phyloP scores from a whole-genome alignment of 2,888 invertebrate species.

The Pemphredon lugubris region DNA sequence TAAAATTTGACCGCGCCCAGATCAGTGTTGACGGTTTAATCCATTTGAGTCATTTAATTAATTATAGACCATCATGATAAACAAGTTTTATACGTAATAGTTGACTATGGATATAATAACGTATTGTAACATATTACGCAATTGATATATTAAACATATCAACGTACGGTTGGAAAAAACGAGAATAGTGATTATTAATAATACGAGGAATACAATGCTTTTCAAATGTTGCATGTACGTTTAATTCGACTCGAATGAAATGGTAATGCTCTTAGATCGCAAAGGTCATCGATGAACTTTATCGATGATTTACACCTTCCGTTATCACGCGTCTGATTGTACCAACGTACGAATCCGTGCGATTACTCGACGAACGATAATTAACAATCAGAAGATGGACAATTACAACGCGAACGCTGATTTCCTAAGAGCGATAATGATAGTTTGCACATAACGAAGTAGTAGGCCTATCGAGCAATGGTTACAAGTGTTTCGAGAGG shows the following conservation, averaged over 20 bases:
- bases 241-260: conserved; percentile 31
- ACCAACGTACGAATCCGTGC: not conserved
- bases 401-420: conserved; percentile 30
- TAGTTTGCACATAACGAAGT: conserved; percentile 19
- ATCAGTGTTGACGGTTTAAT: too few species aligned
- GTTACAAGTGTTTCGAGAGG: conserved; percentile 9
- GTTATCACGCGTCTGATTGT: conserved; percentile 15
- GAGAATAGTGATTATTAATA: too few species aligned
- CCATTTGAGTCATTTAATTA: too few species aligned
- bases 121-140: too few species aligned
- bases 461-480: conserved; percentile 17
- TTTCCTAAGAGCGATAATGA: conserved; percentile 15
- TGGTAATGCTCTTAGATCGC: conserved; percentile 40
- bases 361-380: conserved; percentile 20
- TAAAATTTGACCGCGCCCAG: too few species aligned
- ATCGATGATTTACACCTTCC: conserved; percentile 46
- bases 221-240: conserved; percentile 10
- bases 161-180: too few species aligned
- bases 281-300: conserved; percentile 27
- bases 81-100: too few species aligned
- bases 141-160: conserved; percentile 47
- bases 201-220: not conserved
- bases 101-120: too few species aligned
- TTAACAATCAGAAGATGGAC: conserved; percentile 38
- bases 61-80: too few species aligned